Evolutionary conservation across 2,888 invertebrate species (phyloP).

Genomic region (Mamestra brassicae): DNA sequence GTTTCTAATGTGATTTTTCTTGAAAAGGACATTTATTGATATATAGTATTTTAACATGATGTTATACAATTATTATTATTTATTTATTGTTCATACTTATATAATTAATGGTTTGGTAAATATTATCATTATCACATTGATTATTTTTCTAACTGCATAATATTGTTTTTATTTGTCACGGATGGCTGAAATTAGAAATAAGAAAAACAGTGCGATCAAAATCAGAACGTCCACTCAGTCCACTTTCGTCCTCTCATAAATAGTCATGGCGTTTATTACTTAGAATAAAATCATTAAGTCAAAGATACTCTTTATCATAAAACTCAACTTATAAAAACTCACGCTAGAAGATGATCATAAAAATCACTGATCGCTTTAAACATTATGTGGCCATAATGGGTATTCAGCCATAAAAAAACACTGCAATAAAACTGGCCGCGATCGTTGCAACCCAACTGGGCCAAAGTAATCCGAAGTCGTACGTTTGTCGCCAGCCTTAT

Average conservation of each 20-base stretch:
- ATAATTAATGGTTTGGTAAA: too few species aligned
- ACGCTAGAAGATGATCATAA: not conserved
- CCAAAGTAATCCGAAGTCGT: slow-evolving; percentile 43
- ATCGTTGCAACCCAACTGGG: slow-evolving; percentile 28
- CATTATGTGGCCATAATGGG: not conserved
- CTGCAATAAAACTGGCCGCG: slow-evolving; percentile 36
- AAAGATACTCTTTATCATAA: not conserved
- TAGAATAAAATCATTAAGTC: not conserved
- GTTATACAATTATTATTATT: too few species aligned
- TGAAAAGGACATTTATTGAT: not conserved
- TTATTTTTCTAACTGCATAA: not conserved
- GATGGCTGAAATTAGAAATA: not conserved
- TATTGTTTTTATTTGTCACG: not conserved
- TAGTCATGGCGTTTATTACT: not conserved
- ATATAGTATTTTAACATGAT: not conserved
- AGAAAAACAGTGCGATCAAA: not conserved
- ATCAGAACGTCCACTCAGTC: not conserved
- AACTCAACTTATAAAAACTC: slow-evolving; percentile 1
- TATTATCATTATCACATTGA: too few species aligned
- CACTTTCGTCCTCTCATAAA: not conserved
- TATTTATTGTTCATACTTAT: too few species aligned
- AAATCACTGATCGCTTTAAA: slow-evolving; percentile 17
- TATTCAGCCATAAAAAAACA: slow-evolving; percentile 28
- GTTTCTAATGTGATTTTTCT: slow-evolving; percentile 34
- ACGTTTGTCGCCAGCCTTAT: slow-evolving; percentile 31